Evolutionary conservation across 1,140 invertebrate genomes (phyloP).

Genomic region (Hycleus phaleratus): DNA sequence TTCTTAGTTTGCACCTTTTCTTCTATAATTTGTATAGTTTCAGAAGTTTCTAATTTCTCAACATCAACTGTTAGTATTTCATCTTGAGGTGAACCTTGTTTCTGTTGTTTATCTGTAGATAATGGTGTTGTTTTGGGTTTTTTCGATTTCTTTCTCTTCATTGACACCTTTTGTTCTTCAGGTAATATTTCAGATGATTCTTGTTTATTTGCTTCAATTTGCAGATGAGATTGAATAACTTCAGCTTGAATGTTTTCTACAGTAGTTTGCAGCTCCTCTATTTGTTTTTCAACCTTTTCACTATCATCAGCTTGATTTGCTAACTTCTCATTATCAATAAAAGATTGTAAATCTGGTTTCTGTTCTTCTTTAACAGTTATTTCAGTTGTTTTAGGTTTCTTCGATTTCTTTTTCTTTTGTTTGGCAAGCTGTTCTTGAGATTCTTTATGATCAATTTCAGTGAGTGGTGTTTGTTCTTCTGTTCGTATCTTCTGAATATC

Average conservation of each 20-base stretch:
- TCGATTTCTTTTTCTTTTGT: constrained; percentile 8
- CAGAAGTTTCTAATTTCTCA: no score
- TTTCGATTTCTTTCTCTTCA: not conserved
- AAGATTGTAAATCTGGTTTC: not conserved
- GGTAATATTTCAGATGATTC: no score
- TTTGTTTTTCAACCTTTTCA: no score
- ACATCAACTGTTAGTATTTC: no score
- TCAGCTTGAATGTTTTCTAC: no score
- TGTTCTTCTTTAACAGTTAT: not conserved
- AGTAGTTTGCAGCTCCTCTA: no score
- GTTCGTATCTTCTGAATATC: not conserved
- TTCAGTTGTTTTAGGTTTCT: constrained; percentile 3
- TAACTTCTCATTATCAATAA: no score
- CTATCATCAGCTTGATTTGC: no score
- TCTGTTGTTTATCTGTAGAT: not conserved
- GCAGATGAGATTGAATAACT: no score
- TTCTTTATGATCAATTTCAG: not conserved
- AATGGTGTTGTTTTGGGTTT: not conserved
- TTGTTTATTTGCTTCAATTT: no score
- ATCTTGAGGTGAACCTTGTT: not conserved
- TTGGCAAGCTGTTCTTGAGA: not conserved
- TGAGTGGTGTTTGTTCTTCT: not conserved
- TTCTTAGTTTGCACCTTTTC: not conserved
- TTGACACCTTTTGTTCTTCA: not conserved
- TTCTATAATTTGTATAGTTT: not conserved